Evolutionary conservation across 2,797 vertebrate species (phyloP), one percentile per base, ranked within the genome.

Genomic region (Hipposideros larvatus): DNA sequence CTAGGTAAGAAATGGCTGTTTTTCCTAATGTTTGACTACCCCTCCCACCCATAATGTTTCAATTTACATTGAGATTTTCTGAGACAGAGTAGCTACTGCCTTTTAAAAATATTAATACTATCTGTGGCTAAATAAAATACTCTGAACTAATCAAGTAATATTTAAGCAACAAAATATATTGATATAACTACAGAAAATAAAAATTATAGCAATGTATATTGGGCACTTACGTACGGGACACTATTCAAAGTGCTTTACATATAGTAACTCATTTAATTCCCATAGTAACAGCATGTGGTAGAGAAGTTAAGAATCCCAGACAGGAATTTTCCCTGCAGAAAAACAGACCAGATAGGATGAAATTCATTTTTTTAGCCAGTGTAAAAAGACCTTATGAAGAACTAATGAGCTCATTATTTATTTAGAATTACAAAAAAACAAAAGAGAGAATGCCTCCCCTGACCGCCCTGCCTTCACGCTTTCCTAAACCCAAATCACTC

Each of bases 401-500:
- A 87, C 11, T 46, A 46, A 89, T 63, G 34, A 91, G 41, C 19
- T 95, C 43, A 66, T 94, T 61, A 78, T 73, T 88, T 65, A 65
- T 61, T 93, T 90, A 82, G 59, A 93, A 61, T 70, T 46, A 8
- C 11, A 85, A 48, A 87, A 48, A 87, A 43, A 61, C 6, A 57
- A 68, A 65, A 41, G 28, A 24, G 2, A 21, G 51, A 61, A 75
- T 24, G 22, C 24, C 6, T 80, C n/a, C 11, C 18, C 10, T 21
- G 1, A 6, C 31, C 48, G 21, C 22, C 7, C 65, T 7, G 43
- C 4, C 21, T 75, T 9, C 26, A 59, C 14, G 16, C 18, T 89
- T 92, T 83, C 90, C 31, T 87, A 70, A 95, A 89, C 18, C 83
- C 46, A 93, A 92, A 43, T 26, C 15, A 70, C 41, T 95, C 74